Conservation (phyloP, 2,797 vertebrate genomes). For the Leontocebus nigricollis region DNA sequence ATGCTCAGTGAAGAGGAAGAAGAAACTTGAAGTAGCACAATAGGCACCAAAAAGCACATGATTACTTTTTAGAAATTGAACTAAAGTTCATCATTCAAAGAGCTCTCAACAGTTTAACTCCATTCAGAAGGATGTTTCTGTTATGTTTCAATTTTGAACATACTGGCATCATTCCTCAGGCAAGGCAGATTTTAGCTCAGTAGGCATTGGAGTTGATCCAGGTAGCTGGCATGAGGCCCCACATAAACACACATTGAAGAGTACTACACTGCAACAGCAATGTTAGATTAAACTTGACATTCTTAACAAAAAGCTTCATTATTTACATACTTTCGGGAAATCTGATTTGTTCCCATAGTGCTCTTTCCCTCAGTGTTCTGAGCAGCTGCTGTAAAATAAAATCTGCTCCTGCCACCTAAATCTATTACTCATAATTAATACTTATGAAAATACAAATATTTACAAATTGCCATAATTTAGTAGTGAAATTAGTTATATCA, state of each 20-base stretch:
- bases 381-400: slow-evolving; percentile 58
- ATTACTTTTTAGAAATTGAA: slow-evolving; percentile 51
- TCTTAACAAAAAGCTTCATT: slow-evolving; percentile 69
- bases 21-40: slow-evolving; percentile 21
- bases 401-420: slow-evolving; percentile 64
- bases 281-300: slow-evolving; percentile 70
- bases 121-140: slow-evolving; percentile 50
- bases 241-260: slow-evolving; percentile 49
- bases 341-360: slow-evolving; percentile 63
- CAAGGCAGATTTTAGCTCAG: slow-evolving; percentile 68
- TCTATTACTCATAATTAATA: slow-evolving; percentile 75
- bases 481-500: slow-evolving; percentile 56
- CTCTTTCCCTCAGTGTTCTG: slow-evolving; percentile 43
- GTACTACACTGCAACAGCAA: slow-evolving; percentile 35
- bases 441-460: slow-evolving; percentile 76
- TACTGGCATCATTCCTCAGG: slow-evolving; percentile 36
- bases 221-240: slow-evolving; percentile 39
- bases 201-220: slow-evolving; percentile 68
- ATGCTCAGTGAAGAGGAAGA: not conserved
- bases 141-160: slow-evolving; percentile 62
- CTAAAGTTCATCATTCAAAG: slow-evolving; percentile 44
- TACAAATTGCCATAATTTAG: slow-evolving; percentile 69
- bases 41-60: not conserved
- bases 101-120: slow-evolving; percentile 48
- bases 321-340: slow-evolving; percentile 58